Percentiles rank a stretch among this genome's conserved stretches.
phyloP scores from a whole-genome alignment of 64 coral and sea anemone genomes.

The Dendronephthya gigantea region DNA sequence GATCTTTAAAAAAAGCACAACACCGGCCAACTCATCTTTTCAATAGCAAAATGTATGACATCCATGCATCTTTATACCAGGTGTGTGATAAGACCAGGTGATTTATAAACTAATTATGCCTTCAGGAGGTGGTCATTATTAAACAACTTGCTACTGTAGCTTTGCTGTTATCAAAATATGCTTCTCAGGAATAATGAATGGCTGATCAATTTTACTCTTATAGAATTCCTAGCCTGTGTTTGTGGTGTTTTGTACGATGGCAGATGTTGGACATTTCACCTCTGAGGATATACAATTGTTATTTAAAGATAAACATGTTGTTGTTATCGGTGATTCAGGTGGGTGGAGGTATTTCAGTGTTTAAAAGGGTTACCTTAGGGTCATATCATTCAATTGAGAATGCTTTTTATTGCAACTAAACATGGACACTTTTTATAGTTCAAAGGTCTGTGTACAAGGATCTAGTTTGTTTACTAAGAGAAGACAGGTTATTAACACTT shows the following conservation, averaged over 20 bases:
- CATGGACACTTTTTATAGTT: not conserved
- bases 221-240: not conserved
- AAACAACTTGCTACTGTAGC: no score
- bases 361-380: no score
- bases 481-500: not conserved
- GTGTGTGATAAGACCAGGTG: no score
- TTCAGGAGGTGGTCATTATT: no score
- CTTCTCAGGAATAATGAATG: no score
- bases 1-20: no score
- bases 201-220: not conserved
- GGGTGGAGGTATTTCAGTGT: not conserved
- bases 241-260: not conserved
- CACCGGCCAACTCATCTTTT: no score
- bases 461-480: not conserved
- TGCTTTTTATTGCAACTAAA: not conserved
- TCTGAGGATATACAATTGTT: not conserved
- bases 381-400: no score
- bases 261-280: not conserved
- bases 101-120: no score
- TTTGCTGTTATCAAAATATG: no score
- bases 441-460: constrained; percentile 9
- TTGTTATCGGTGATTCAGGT: constrained; percentile 16
- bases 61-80: no score
- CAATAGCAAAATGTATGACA: no score
- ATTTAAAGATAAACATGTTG: constrained; percentile 6